phyloP scores from a whole-genome alignment of 2,113 vertebrate genomes.

The Strix uralensis region DNA sequence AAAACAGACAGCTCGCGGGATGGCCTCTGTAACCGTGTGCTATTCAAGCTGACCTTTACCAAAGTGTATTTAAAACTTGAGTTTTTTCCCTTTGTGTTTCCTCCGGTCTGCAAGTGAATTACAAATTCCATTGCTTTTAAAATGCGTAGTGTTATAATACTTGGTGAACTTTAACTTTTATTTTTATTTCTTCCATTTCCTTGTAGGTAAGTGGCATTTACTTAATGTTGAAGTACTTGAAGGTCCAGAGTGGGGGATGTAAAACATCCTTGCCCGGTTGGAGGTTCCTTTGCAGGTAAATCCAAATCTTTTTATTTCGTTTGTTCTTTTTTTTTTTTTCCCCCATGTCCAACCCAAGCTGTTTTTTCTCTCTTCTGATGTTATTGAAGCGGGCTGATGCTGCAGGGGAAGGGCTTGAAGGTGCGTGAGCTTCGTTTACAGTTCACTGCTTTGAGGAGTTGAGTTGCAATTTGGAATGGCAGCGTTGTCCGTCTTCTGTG shows the following conservation, averaged over 20 bases:
- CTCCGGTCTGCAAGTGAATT: background rate
- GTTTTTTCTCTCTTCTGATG: background rate
- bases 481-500: background rate
- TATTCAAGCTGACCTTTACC: conserved; percentile 52
- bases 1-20: background rate
- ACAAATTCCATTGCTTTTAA: conserved; percentile 21
- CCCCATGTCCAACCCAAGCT: background rate
- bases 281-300: conserved; percentile 50
- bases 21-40: conserved; percentile 14
- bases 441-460: background rate
- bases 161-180: conserved; percentile 31
- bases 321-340: background rate
- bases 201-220: conserved; percentile 76
- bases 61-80: conserved; percentile 28
- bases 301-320: background rate
- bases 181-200: conserved; percentile 10
- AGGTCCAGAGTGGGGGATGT: background rate
- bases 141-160: background rate
- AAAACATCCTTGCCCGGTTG: conserved; percentile 14
- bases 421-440: background rate
- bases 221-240: conserved; percentile 59
- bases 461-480: background rate
- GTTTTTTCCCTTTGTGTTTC: conserved; percentile 5
- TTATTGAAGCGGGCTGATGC: background rate
- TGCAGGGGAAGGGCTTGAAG: background rate